Evolutionary conservation across 2,888 invertebrate genomes (phyloP).

Genomic region (Ornithoptera alexandrae): DNA sequence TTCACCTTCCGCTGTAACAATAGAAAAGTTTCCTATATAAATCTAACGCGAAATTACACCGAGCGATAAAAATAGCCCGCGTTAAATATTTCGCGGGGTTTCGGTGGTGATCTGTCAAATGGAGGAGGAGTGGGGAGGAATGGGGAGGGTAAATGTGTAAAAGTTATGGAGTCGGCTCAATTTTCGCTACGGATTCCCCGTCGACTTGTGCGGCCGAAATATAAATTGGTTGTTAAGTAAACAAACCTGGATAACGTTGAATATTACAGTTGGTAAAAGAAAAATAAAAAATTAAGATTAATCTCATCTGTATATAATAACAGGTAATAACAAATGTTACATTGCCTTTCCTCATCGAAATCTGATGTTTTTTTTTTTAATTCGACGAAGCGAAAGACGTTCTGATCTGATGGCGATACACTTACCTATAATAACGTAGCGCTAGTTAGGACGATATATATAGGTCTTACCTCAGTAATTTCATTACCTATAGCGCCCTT

Average conservation of each 20-base stretch:
- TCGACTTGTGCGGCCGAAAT: conserved; percentile 6
- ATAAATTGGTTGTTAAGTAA: conserved; percentile 7
- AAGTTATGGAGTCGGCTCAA: conserved; percentile 16
- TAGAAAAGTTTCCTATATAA: conserved; percentile 17
- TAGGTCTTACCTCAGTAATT: too few relatives aligned
- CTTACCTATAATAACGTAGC: too few relatives aligned
- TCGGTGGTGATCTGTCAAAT: conserved; percentile 10
- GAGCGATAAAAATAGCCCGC: conserved; percentile 20
- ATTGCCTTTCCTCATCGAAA: too few relatives aligned
- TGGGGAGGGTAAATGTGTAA: background rate
- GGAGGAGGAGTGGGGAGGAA: background rate
- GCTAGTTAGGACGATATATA: too few relatives aligned
- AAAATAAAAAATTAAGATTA: background rate
- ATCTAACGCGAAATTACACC: conserved; percentile 20
- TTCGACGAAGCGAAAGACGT: too few relatives aligned
- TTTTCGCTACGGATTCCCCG: conserved; percentile 1
- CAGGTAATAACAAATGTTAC: too few relatives aligned
- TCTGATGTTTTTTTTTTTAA: too few relatives aligned
- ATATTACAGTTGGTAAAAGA: background rate
- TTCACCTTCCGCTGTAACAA: background rate
- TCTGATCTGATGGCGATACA: too few relatives aligned
- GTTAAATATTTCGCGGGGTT: conserved; percentile 21
- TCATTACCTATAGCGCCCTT: too few relatives aligned
- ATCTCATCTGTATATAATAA: too few relatives aligned
- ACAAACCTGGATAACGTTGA: too few relatives aligned